These are phyloP conservation scores for Pampusana beccarii DNA, from an alignment of 2,113 vertebrate genomes.

Conservation along the genomic window DNA sequence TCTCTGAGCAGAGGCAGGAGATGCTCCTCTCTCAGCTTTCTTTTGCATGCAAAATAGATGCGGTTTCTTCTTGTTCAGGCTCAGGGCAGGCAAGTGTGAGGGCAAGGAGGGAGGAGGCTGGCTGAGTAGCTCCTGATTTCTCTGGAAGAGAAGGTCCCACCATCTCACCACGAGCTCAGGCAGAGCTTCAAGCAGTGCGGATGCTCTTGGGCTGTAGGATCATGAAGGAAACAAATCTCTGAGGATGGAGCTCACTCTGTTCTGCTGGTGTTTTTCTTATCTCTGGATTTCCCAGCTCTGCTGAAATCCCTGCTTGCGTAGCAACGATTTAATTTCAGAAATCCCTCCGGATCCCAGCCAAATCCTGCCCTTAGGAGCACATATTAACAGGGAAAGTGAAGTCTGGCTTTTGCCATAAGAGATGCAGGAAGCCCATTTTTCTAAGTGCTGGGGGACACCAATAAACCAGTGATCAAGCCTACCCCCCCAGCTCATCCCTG, in stretches of 20 bases:
- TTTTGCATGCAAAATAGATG: not conserved
- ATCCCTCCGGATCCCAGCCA: not conserved
- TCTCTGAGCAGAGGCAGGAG: not conserved
- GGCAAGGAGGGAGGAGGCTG: not conserved
- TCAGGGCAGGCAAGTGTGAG: not conserved
- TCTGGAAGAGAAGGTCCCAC: not conserved
- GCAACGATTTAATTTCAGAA: constrained; percentile 37
- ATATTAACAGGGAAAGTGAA: not conserved
- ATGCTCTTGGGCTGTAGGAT: not conserved
- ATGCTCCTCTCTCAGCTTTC: not conserved
- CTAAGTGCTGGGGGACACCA: not conserved
- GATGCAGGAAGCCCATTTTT: not conserved
- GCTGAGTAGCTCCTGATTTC: not conserved
- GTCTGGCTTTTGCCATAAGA: not conserved
- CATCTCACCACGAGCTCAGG: not conserved
- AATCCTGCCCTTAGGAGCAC: constrained; percentile 30
- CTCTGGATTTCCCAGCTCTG: constrained; percentile 34
- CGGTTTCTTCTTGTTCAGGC: not conserved
- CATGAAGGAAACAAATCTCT: not conserved
- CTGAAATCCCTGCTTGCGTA: constrained; percentile 5
- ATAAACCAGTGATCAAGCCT: rapidly evolving
- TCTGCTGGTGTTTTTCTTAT: constrained; percentile 24
- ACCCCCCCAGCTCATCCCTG: not conserved
- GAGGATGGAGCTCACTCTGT: not conserved
- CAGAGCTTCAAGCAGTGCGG: not conserved